Evolutionary conservation across 92 coral and sea anemone genomes (phyloP).

Genomic region (Parazoanthus atlanticus): DNA sequence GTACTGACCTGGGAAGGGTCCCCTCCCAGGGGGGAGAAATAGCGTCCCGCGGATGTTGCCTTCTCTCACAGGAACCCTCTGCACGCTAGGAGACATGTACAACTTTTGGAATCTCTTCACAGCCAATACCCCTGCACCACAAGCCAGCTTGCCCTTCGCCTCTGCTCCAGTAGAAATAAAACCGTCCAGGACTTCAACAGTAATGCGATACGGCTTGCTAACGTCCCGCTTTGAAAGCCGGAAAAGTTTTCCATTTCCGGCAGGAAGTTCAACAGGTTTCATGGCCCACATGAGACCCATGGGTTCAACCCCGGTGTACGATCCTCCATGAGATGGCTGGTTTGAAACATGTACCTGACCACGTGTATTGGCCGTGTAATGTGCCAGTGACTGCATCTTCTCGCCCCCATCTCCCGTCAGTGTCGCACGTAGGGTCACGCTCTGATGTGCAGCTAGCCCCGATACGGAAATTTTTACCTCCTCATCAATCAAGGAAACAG

Average conservation of each 20-base stretch:
- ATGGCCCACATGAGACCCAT: constrained; percentile 81
- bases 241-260: constrained; percentile 54
- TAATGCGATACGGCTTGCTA: constrained; percentile 64
- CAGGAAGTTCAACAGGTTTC: constrained; percentile 35
- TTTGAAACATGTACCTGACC: constrained; percentile 37
- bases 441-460: constrained; percentile 9
- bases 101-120: constrained; percentile 51
- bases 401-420: constrained; percentile 55
- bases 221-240: constrained; percentile 72
- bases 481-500: constrained; percentile 51
- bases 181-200: constrained; percentile 63
- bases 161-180: constrained; percentile 19
- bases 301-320: constrained; percentile 62
- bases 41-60: constrained; percentile 56
- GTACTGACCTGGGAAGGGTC: constrained; percentile 54
- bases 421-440: constrained; percentile 49
- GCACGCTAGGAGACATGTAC: constrained; percentile 48
- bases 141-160: not conserved
- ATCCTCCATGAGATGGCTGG: constrained; percentile 58
- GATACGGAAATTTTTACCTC: constrained; percentile 34
- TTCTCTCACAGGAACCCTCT: constrained; percentile 55
- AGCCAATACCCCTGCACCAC: not conserved
- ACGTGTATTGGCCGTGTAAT: constrained; percentile 28
- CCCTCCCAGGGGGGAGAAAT: constrained; percentile 56
- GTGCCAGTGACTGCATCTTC: constrained; percentile 37